Conservation (phyloP, 1,140 invertebrate species). For the Cydia splendana region DNA sequence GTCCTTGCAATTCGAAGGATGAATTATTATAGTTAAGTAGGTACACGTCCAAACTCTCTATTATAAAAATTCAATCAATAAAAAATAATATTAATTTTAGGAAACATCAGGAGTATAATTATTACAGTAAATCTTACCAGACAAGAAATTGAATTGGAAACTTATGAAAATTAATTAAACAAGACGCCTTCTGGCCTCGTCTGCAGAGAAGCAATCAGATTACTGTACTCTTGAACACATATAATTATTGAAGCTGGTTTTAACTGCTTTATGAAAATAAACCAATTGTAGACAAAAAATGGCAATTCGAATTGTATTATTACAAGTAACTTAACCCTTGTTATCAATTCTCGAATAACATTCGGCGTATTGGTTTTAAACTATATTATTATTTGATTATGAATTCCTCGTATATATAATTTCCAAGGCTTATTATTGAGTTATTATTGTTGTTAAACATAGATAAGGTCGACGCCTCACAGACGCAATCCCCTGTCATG, state of each 20-base stretch:
- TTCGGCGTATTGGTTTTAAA: no score
- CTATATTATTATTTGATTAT: not conserved
- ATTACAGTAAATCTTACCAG: not conserved
- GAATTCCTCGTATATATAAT: not conserved
- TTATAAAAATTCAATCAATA: no score
- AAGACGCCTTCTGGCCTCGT: conserved; percentile 10
- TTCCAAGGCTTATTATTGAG: not conserved
- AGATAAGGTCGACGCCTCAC: not conserved
- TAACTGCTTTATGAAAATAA: no score
- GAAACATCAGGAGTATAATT: not conserved
- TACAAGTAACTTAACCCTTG: no score
- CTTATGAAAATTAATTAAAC: conserved; percentile 16
- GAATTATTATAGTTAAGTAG: no score
- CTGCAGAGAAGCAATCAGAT: not conserved
- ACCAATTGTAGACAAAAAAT: no score
- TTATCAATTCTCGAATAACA: no score
- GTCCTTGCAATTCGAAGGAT: no score
- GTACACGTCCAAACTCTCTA: no score
- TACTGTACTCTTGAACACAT: not conserved
- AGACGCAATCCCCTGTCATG: not conserved
- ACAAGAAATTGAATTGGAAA: conserved; percentile 15
- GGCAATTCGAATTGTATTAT: no score
- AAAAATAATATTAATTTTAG: not conserved
- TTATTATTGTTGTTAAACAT: not conserved
- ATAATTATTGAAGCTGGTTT: not conserved